A percentile compares a stretch with the other conserved stretches of the same genome.
phyloP scores from a whole-genome alignment of 2,888 invertebrate species.

The Hoplodrina blanda region DNA sequence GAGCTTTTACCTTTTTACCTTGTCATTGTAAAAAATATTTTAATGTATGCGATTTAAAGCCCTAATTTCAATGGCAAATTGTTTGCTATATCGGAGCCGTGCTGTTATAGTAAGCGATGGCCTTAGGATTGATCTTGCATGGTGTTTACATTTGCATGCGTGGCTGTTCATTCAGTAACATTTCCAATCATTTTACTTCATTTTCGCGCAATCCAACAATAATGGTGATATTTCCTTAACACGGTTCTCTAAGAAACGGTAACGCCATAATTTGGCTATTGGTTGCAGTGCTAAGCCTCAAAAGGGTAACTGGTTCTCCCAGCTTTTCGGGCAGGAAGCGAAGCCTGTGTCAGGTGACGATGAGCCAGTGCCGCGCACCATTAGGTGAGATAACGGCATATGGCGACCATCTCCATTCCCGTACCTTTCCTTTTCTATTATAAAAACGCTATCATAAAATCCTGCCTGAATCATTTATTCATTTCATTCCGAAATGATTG shows the following conservation, averaged over 20 bases:
- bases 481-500: conserved; percentile 2
- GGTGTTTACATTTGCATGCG: conserved; percentile 43
- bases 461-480: conserved; percentile 3
- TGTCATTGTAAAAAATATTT: no score
- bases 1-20: no score
- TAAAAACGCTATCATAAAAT: conserved; percentile 9
- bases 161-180: conserved; percentile 35
- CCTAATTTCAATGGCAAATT: no score
- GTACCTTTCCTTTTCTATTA: neutral
- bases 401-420: conserved; percentile 37
- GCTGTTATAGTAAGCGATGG: no score
- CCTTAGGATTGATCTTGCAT: conserved; percentile 37
- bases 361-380: conserved; percentile 83
- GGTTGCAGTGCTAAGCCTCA: conserved; percentile 87
- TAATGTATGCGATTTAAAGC: no score
- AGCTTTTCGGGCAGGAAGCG: conserved; percentile 89
- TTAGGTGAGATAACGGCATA: conserved; percentile 84
- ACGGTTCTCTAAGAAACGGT: conserved; percentile 57
- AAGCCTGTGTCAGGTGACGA: conserved; percentile 80
- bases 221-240: conserved; percentile 22
- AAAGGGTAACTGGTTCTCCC: conserved; percentile 91
- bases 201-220: conserved; percentile 18
- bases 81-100: no score
- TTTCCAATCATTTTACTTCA: conserved; percentile 18
- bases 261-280: conserved; percentile 77